Evolutionary conservation across 1,140 invertebrate genomes (phyloP), one percentile per base, ranked within the genome.

Genomic region (Pseudomyrmex dendroicus): DNA sequence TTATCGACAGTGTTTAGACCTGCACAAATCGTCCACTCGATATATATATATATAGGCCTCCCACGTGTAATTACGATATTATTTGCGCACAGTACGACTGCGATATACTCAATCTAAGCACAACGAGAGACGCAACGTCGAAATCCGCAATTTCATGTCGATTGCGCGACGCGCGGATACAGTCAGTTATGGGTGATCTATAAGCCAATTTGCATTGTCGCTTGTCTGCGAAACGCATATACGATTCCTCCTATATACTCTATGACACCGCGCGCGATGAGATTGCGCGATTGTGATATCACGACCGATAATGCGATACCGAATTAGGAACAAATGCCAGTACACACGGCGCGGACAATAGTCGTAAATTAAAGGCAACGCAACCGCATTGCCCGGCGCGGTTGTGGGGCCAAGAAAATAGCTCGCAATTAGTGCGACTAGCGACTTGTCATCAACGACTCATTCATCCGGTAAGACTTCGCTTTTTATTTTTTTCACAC

Each of bases 201-300:
- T 68, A 17, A 56, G 56, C 25, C 25, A 77, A 67, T 56, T 77
- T 46, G 9, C 63, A 78, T 78, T 56, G 17, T 68, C 35, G 10
- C 17, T 9, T 7, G 10, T 20, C 12, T 15, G 25, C 61, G 52
- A 72, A 54, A 35, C 52, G 22, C 8, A 72, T 22, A 56, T 72
- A 35, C 35, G 68, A n/a, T 22, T 56, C 52, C 52, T 72, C 20
- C 68, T 56, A 44, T 56, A 17, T 2, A 0, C 4, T 35, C 35
- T 35, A 35, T 35, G 35, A 15, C 54, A 15, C 12, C 10, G 7
- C 17, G 54, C 52, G 44, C 54, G 20, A 46, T 46, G 63, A 57
- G 35, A 78, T 78, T 78, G 52, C 20, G 63, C 17, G 35, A 68
- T 68, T 78, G 35, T 9, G 35, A 48, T 22, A 22, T 25, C 17